These are phyloP conservation scores for Malurus alboscapulatus DNA, from an alignment of 2,113 vertebrate genomes.

Conservation along the genomic window DNA sequence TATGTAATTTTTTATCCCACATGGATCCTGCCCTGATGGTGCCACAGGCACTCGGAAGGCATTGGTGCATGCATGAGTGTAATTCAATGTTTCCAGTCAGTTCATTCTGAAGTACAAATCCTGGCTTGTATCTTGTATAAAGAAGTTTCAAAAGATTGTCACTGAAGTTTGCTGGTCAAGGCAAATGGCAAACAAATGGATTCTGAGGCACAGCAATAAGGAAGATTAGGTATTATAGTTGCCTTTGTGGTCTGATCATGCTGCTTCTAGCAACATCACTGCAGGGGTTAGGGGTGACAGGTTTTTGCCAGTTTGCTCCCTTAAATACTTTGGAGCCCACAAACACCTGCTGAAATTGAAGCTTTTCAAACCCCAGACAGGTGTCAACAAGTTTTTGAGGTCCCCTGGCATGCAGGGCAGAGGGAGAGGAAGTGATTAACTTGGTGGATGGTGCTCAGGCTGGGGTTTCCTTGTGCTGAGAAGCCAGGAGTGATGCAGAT, in stretches of 20 bases:
- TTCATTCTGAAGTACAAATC: background rate
- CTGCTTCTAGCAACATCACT: background rate
- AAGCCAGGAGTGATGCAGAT: background rate
- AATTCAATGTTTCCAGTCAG: background rate
- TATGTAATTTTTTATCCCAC: background rate
- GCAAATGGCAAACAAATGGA: background rate
- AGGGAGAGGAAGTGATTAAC: background rate
- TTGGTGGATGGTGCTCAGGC: rapidly evolving
- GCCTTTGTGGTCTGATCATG: background rate
- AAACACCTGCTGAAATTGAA: conserved; percentile 26
- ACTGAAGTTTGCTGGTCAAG: background rate
- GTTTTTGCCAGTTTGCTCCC: background rate
- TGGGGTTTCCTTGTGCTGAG: background rate
- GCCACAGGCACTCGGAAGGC: background rate
- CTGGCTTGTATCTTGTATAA: background rate
- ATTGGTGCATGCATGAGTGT: background rate
- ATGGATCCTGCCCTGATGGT: background rate
- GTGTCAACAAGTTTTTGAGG: conserved; percentile 44
- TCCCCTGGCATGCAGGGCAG: background rate
- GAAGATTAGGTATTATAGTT: background rate
- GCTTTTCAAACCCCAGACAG: conserved; percentile 11
- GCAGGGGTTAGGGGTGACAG: background rate
- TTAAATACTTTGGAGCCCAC: background rate
- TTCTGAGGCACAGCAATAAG: background rate
- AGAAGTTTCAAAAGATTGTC: background rate